A percentile compares a stretch with the other conserved stretches of the same genome.
Evolutionary conservation across 2,888 invertebrate genomes (phyloP).

Genomic region (Macaria liturata): DNA sequence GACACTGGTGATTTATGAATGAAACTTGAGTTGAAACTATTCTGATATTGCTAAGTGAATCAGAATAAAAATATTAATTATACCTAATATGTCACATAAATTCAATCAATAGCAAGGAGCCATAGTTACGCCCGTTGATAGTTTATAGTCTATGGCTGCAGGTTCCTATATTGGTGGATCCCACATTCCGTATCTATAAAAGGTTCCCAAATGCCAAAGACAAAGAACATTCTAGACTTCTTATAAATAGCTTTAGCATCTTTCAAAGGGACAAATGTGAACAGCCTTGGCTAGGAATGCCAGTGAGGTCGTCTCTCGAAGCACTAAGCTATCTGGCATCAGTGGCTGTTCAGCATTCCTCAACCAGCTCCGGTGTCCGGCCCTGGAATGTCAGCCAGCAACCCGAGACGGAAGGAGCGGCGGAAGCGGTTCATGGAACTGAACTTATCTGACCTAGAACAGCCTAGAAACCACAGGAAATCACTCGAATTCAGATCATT

Average conservation of each 20-base stretch:
- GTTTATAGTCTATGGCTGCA: too few relatives aligned
- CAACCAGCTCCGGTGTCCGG: conserved; percentile 66
- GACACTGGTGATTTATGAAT: conserved; percentile 34
- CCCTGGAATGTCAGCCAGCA: conserved; percentile 76
- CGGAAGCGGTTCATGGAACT: conserved; percentile 81
- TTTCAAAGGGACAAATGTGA: conserved; percentile 12
- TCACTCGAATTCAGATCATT: conserved; percentile 38
- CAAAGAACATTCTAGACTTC: too few relatives aligned
- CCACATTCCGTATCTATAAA: too few relatives aligned
- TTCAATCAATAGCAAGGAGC: too few relatives aligned
- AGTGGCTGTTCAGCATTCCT: conserved; percentile 73
- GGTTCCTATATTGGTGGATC: too few relatives aligned
- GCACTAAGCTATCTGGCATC: conserved; percentile 74
- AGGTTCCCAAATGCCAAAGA: too few relatives aligned
- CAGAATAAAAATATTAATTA: conserved; percentile 1
- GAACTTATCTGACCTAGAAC: conserved; percentile 41
- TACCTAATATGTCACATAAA: neutral
- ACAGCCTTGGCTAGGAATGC: conserved; percentile 65
- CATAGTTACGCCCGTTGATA: too few relatives aligned
- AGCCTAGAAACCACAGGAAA: conserved; percentile 31
- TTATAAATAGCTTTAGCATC: too few relatives aligned
- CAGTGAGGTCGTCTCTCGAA: conserved; percentile 50
- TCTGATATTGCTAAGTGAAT: conserved; percentile 7
- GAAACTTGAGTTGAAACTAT: conserved; percentile 29
- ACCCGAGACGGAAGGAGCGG: conserved; percentile 82